These are phyloP conservation scores for Clarias platycephalus DNA, from an alignment of 2,797 vertebrate genomes.

Conservation along the genomic window DNA sequence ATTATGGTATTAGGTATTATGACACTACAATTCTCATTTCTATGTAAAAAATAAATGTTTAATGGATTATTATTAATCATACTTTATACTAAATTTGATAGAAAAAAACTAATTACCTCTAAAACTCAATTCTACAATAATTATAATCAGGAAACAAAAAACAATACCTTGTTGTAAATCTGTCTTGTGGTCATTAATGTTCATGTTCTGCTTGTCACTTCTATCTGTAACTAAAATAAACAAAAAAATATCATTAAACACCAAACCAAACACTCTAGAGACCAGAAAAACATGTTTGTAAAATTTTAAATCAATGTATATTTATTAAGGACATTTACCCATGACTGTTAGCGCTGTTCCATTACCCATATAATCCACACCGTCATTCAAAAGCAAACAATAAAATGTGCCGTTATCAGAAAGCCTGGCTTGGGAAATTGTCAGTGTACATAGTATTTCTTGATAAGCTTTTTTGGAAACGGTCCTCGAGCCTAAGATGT, in stretches of 20 bases:
- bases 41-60: background rate
- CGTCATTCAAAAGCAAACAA: constrained; percentile 30
- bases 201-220: background rate
- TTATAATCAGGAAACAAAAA: background rate
- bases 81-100: background rate
- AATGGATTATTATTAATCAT: too few relatives aligned
- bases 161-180: constrained; percentile 1
- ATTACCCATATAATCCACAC: constrained; percentile 38
- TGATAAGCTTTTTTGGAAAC: background rate
- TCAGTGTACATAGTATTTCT: background rate
- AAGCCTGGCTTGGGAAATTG: background rate
- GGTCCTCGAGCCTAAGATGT: background rate
- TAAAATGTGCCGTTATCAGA: constrained; percentile 27
- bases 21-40: background rate
- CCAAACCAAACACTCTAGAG: background rate
- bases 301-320: background rate
- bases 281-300: background rate
- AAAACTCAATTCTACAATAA: background rate
- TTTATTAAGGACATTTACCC: constrained; percentile 7
- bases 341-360: background rate
- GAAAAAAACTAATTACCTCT: background rate
- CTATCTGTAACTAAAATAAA: background rate
- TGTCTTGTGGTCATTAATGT: background rate
- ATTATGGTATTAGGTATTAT: background rate
- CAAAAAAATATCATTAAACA: background rate